These are phyloP conservation scores for Mustela lutreola DNA, from an alignment of 2,113 vertebrate genomes.

Conservation along the genomic window DNA sequence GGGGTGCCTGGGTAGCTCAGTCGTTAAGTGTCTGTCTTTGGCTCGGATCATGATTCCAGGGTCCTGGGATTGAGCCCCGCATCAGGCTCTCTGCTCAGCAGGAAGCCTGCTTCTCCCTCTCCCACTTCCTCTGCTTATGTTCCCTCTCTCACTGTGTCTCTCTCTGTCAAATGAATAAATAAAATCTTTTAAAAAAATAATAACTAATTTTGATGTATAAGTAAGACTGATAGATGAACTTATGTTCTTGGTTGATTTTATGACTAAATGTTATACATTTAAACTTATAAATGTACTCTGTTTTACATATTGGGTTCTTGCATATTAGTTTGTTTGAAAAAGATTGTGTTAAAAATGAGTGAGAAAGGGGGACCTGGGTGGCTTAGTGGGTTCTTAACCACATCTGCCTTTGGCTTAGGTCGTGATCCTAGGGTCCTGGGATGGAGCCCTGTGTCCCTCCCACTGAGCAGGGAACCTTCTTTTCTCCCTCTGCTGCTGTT, in stretches of 20 bases:
- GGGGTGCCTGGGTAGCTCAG: too few relatives aligned
- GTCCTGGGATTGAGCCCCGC: too few relatives aligned
- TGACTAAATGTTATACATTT: constrained; percentile 55
- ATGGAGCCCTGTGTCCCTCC: not conserved
- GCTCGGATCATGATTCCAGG: too few relatives aligned
- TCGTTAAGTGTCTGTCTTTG: too few relatives aligned
- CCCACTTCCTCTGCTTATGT: too few relatives aligned
- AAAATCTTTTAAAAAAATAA: too few relatives aligned
- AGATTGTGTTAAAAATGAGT: not conserved
- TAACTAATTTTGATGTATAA: not conserved
- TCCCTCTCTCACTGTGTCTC: too few relatives aligned
- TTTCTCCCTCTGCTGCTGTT: not conserved
- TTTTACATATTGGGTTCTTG: not conserved
- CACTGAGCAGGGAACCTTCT: not conserved
- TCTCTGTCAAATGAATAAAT: too few relatives aligned
- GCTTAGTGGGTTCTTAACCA: not conserved
- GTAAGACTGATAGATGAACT: not conserved
- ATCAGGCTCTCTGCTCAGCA: too few relatives aligned
- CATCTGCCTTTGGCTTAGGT: not conserved
- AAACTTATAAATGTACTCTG: not conserved
- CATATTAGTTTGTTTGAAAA: constrained; percentile 45
- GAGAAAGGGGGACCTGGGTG: not conserved
- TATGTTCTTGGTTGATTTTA: constrained; percentile 14
- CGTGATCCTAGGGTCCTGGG: not conserved
- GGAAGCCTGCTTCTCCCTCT: too few relatives aligned